Evolutionary conservation across 2,888 invertebrate species (phyloP), one percentile per base, ranked within the genome.

Genomic region (Plemyria rubiginata): DNA sequence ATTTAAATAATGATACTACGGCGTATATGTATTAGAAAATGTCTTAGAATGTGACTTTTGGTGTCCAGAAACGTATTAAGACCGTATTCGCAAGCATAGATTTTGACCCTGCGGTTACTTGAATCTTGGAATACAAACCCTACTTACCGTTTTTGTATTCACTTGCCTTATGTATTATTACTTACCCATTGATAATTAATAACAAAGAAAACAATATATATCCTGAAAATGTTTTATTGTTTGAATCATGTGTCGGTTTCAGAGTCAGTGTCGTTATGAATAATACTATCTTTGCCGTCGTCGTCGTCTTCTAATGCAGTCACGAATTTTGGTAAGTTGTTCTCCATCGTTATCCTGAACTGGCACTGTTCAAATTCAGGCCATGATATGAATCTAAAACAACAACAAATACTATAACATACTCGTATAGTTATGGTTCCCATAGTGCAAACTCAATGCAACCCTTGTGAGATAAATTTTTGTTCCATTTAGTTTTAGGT

Each of bases 291-390:
- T 54, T 88, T 87, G 32, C 82, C 88, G n/a, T 45, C 88, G n/a
- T 86, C 84, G 15, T 86, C 85, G 15, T 82, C 82, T 56, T 87
- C 87, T 4, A 86, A 74, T 32, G 82, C 80, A 5, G 87, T 78
- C 1, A 90, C 81, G 63, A 80, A 87, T 65, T 90, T 90, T 0
- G 91, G 91, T 70, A 95, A 80, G 72, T 94, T 94, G 68, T 93
- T 94, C 75, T 96, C 95, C 82, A 96, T 92, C 12, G 95, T 94
- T 2, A 94, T 92, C 64, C 94, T 85, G 78, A 96, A 96, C 12
- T 95, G 93, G 70, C 95, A 95, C 57, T 94, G 94, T 11, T 90
- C 85, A 76, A 95, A 96, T 73, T 95, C 95, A 2, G 95, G 95
- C 94, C 95, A 95, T 4, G 93, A 92, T 60, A 93, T 86, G 79